phyloP scores from a whole-genome alignment of 2,113 vertebrate species.

The Hiodon tergisus region DNA sequence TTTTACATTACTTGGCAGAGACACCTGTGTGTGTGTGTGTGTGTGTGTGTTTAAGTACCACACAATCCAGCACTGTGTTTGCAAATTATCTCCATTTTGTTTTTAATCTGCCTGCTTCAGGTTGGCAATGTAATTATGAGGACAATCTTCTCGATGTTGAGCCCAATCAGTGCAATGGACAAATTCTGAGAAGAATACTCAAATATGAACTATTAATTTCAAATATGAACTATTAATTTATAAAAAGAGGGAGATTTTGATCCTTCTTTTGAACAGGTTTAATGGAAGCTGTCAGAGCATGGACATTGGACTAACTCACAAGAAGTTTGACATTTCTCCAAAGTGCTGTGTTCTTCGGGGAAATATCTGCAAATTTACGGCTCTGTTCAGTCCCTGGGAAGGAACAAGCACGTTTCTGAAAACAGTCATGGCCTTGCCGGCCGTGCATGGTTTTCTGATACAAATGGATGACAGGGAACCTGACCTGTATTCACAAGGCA shows the following conservation, averaged over 20 bases:
- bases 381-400: neutral
- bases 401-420: neutral
- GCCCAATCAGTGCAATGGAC: neutral
- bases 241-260: neutral
- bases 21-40: too few relatives aligned
- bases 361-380: neutral
- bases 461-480: too few relatives aligned
- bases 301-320: neutral
- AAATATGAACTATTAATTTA: neutral
- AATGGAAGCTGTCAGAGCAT: slow-evolving; percentile 1
- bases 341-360: neutral
- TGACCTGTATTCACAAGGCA: neutral
- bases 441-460: too few relatives aligned
- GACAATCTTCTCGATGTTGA: neutral
- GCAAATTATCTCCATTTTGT: too few relatives aligned
- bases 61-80: too few relatives aligned
- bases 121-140: neutral
- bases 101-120: too few relatives aligned
- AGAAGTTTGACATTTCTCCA: neutral
- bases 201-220: neutral
- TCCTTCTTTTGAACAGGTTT: too few relatives aligned
- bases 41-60: too few relatives aligned
- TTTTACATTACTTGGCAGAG: too few relatives aligned
- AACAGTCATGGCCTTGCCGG: neutral
- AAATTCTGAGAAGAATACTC: neutral